Evolutionary conservation across 2,113 vertebrate genomes (phyloP).

Genomic region (Chaetura pelagica): DNA sequence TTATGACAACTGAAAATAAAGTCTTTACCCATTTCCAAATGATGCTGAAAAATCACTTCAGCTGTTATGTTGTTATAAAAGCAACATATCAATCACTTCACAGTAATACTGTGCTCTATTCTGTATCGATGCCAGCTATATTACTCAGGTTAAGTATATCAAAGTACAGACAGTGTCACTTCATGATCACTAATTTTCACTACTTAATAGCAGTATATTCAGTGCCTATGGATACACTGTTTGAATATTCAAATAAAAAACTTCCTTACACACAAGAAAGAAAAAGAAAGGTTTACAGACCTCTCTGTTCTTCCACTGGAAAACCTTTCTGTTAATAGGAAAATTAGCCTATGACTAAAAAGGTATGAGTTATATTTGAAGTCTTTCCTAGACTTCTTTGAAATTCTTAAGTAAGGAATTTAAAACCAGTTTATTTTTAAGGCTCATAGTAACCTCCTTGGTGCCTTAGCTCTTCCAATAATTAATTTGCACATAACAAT

Average conservation of each 20-base stretch:
- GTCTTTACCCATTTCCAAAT: conserved; percentile 17
- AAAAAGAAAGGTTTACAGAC: neutral
- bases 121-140: neutral
- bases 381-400: neutral
- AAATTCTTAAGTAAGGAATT: neutral
- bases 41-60: conserved; percentile 41
- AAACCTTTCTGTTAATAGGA: neutral
- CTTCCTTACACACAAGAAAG: neutral
- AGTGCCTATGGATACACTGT: neutral
- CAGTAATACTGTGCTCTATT: neutral
- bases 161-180: neutral
- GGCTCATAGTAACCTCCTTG: neutral
- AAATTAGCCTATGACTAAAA: neutral
- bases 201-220: neutral
- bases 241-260: neutral
- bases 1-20: conserved; percentile 52
- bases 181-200: conserved; percentile 7
- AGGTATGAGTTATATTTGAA: neutral
- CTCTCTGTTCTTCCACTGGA: neutral
- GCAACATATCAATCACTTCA: conserved; percentile 32
- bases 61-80: conserved; percentile 31
- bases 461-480: neutral
- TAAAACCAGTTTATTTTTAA: neutral
- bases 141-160: neutral
- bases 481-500: neutral